A percentile compares a stretch with the other conserved stretches of the same genome.
Evolutionary conservation across 2,113 vertebrate genomes (phyloP).

Genomic region (Esox niger): DNA sequence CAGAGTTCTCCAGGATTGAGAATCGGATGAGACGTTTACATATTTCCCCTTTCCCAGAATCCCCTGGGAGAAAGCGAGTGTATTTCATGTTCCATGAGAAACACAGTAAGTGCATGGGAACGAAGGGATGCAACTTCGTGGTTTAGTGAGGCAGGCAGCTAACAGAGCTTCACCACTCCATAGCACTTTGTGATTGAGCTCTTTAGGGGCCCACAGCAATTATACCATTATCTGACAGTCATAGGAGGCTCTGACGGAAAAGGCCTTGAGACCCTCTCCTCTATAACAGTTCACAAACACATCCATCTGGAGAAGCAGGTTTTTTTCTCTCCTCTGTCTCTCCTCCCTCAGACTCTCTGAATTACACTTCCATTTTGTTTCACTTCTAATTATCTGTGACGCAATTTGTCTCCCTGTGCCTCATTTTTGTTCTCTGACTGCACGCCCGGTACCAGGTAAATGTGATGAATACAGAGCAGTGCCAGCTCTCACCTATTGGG

Average conservation of each 20-base stretch:
- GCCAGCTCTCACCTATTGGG: too few species aligned
- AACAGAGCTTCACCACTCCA: background rate
- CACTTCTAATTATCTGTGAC: background rate
- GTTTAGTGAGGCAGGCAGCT: background rate
- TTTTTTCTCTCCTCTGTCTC: background rate
- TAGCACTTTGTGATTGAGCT: conserved; percentile 15
- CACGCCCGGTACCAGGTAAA: conserved; percentile 25
- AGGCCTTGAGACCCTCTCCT: conserved; percentile 23
- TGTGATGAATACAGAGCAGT: conserved; percentile 7
- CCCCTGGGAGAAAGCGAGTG: conserved; percentile 27
- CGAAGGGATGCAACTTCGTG: background rate
- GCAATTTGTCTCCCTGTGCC: background rate
- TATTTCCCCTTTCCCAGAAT: conserved; percentile 51
- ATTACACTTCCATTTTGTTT: background rate
- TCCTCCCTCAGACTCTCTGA: background rate
- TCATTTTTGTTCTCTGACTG: background rate
- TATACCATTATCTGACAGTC: conserved; percentile 48
- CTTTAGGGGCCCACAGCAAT: conserved; percentile 39
- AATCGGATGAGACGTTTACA: conserved; percentile 62
- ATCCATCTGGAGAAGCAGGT: conserved; percentile 20
- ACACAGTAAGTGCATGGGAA: background rate
- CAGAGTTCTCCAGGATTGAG: conserved; percentile 61
- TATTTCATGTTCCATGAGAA: conserved; percentile 58
- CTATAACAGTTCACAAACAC: conserved; percentile 36
- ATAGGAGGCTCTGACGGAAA: conserved; percentile 8